These are phyloP conservation scores for Lysandra coridon DNA, from an alignment of 2,888 invertebrate species.

Conservation along the genomic window DNA sequence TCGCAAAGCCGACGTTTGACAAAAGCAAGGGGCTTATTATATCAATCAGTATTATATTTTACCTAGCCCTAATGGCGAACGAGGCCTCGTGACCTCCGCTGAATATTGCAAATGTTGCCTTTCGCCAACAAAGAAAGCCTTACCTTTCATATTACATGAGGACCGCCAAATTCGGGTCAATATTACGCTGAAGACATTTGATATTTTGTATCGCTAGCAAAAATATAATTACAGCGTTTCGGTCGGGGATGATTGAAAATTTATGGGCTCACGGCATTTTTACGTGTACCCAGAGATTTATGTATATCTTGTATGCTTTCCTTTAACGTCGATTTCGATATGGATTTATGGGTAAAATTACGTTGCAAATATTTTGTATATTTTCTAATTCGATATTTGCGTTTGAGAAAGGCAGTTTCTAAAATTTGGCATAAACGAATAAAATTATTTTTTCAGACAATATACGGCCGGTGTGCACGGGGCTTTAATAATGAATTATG, in stretches of 20 bases:
- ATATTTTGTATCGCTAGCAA: slow-evolving; percentile 26
- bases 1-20: slow-evolving; percentile 22
- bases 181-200: slow-evolving; percentile 22
- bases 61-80: slow-evolving; percentile 18
- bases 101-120: slow-evolving; percentile 16
- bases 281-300: not conserved
- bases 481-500: not conserved
- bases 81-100: slow-evolving; percentile 4
- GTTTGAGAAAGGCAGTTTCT: not conserved
- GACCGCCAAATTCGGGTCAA: slow-evolving; percentile 17
- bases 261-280: slow-evolving; percentile 1
- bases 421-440: no score
- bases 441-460: not conserved
- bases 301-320: not conserved
- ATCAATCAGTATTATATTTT: slow-evolving; percentile 24
- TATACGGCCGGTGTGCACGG: not conserved
- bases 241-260: not conserved
- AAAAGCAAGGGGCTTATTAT: slow-evolving; percentile 25
- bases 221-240: slow-evolving; percentile 21
- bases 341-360: not conserved
- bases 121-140: slow-evolving; percentile 28
- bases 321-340: not conserved
- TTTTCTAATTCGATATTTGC: no score
- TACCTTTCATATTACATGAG: slow-evolving; percentile 31
- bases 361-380: not conserved